Percentiles rank a stretch among this genome's conserved stretches.
phyloP scores from a whole-genome alignment of 2,797 vertebrate genomes.

The Rhinoraja longicauda region DNA sequence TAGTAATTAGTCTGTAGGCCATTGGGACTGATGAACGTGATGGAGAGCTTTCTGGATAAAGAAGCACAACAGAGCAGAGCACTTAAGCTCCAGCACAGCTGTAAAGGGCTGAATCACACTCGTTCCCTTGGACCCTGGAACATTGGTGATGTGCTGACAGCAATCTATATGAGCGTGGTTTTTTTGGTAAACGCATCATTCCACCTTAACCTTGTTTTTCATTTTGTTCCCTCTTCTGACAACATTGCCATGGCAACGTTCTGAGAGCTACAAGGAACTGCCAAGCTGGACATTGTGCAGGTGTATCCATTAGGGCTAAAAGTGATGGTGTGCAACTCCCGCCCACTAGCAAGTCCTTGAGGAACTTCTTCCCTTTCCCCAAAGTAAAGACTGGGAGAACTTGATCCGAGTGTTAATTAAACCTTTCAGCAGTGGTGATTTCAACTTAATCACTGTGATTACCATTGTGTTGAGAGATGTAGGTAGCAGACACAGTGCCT shows the following conservation, averaged over 20 bases:
- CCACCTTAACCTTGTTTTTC: background rate
- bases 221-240: background rate
- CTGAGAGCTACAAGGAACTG: background rate
- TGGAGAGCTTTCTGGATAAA: conserved; percentile 24
- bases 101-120: background rate
- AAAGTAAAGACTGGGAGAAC: conserved; percentile 8
- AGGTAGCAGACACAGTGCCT: background rate
- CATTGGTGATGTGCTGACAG: background rate
- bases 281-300: conserved; percentile 15
- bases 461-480: background rate
- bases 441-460: conserved; percentile 12
- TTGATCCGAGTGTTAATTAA: conserved; percentile 18
- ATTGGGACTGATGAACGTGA: background rate
- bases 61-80: background rate
- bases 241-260: background rate
- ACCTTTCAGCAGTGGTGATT: background rate
- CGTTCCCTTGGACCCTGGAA: background rate
- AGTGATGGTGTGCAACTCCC: background rate
- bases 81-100: conserved; percentile 2
- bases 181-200: background rate
- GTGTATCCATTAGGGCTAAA: background rate
- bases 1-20: conserved; percentile 4
- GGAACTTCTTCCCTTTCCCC: background rate
- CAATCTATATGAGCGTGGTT: background rate
- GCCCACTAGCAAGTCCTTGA: background rate